Base-by-base conservation (phyloP, 2,888 invertebrate genomes). In the Conus canariensis region DNA sequence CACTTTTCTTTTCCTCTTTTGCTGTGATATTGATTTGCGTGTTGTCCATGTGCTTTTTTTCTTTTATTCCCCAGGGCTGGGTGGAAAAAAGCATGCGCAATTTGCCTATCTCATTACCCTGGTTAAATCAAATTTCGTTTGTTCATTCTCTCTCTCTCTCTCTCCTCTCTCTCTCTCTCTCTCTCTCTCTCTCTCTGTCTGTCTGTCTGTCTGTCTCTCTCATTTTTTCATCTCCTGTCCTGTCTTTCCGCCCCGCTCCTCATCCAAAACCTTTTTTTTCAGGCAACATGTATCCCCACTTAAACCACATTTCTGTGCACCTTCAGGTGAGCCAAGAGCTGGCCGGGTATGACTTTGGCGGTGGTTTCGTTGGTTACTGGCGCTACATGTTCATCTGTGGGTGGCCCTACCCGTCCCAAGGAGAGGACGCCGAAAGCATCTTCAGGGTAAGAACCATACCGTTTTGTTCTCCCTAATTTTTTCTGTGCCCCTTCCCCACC, bases 331-430 rank as follows among this genome's bases (percentile, higher is more conserved):
- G 45, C 14, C 67, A 88, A 19, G 89, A 90, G n/a, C 56, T 90
- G 67, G 70, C 74, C 2, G 60, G 25, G 58, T 90, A 90, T 25
- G 87, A 80, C 86, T 86, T n/a, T 22, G 88, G 88, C 22, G 19
- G n/a, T 16, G 83, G 85, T 30, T 90, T 22, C 74, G 10, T 14
- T 10, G 77, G 86, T 5, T 58, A n/a, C 86, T 90, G 90, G 90
- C 85, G 89, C 16, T 90, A 86, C 87, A 90, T 90, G 90, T 86
- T 87, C 60, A 86, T 90, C 80, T 90, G 90, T 80, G 88, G 90
- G 12, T 90, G 90, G 90, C 90, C 90, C 25, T 89, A 77, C 56
- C 82, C 60, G 10, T 90, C 85, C 19, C 64, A 77, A 12, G 90
- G 90, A 10, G n/a, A 12, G 9, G 90, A 90, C 59, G 90, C 90